Evolutionary conservation across 2,888 invertebrate genomes (phyloP).

Genomic region (Tenthredo mesomela): DNA sequence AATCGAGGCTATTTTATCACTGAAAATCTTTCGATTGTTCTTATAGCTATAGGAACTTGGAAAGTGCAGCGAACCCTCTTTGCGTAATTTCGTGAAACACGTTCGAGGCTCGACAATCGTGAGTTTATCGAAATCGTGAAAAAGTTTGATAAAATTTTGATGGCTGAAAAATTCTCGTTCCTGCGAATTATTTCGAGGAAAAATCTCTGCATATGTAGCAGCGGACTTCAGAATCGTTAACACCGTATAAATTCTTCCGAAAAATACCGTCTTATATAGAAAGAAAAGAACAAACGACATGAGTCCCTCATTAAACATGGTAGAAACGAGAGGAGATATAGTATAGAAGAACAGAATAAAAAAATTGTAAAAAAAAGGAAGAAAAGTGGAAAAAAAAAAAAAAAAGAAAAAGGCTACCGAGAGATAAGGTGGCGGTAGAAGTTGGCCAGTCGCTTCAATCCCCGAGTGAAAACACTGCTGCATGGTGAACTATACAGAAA

Average conservation of each 20-base stretch:
- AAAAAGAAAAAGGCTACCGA: neutral
- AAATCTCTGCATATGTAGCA: neutral
- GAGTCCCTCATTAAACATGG: slow-evolving; percentile 73
- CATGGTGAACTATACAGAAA: slow-evolving; percentile 71
- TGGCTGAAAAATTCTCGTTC: neutral
- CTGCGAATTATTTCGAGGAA: neutral
- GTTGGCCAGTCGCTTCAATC: slow-evolving; percentile 68
- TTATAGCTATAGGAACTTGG: too few species aligned
- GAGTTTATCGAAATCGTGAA: too few species aligned
- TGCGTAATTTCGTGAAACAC: too few species aligned
- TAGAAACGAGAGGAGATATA: slow-evolving; percentile 53
- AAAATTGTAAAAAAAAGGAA: slow-evolving; percentile 24
- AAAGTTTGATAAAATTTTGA: too few species aligned
- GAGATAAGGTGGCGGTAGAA: slow-evolving; percentile 53
- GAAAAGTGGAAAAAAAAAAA: slow-evolving; percentile 31
- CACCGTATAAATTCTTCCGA: neutral
- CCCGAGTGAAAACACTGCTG: slow-evolving; percentile 71
- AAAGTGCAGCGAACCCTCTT: too few species aligned
- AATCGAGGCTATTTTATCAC: too few species aligned
- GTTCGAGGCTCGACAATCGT: too few species aligned
- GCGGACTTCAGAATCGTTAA: neutral
- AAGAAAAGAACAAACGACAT: slow-evolving; percentile 68
- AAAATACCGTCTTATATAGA: slow-evolving; percentile 42
- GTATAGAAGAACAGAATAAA: slow-evolving; percentile 13
- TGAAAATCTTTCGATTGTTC: too few species aligned